These are phyloP conservation scores for Microtus oregoni DNA, from an alignment of 2,113 vertebrate species.

Conservation along the genomic window DNA sequence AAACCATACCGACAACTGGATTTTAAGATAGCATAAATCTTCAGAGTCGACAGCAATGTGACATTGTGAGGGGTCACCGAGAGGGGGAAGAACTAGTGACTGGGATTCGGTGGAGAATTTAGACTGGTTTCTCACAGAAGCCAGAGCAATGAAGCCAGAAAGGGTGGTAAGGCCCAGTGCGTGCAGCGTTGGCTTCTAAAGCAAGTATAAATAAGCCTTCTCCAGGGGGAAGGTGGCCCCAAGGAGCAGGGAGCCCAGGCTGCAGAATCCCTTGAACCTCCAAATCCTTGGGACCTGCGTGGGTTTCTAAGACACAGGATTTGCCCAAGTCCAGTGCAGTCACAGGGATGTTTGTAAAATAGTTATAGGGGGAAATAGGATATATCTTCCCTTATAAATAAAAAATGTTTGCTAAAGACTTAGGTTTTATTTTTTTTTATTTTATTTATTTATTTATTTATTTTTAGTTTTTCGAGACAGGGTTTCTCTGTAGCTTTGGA, in stretches of 20 bases:
- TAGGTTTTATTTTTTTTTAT: too few relatives aligned
- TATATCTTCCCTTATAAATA: background rate
- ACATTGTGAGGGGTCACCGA: background rate
- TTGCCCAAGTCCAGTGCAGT: background rate
- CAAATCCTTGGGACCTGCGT: background rate
- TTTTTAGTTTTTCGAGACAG: too few relatives aligned
- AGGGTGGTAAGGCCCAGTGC: background rate
- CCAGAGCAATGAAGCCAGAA: background rate
- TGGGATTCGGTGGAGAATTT: background rate
- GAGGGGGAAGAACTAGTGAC: background rate
- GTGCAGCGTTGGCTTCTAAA: background rate
- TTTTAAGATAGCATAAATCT: conserved; percentile 6
- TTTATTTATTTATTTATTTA: too few relatives aligned
- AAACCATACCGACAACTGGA: background rate
- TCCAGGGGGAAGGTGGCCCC: background rate
- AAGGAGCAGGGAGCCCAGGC: accelerated
- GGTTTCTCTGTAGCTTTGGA: too few relatives aligned
- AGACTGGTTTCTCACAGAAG: background rate
- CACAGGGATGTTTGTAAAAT: background rate
- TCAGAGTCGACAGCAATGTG: background rate
- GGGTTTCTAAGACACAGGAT: background rate
- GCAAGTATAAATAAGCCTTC: background rate
- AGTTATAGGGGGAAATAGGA: background rate
- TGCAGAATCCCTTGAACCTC: background rate
- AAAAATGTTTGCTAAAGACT: background rate